phyloP scores from a whole-genome alignment of 2,888 invertebrate species.

The Tillus elongatus region DNA sequence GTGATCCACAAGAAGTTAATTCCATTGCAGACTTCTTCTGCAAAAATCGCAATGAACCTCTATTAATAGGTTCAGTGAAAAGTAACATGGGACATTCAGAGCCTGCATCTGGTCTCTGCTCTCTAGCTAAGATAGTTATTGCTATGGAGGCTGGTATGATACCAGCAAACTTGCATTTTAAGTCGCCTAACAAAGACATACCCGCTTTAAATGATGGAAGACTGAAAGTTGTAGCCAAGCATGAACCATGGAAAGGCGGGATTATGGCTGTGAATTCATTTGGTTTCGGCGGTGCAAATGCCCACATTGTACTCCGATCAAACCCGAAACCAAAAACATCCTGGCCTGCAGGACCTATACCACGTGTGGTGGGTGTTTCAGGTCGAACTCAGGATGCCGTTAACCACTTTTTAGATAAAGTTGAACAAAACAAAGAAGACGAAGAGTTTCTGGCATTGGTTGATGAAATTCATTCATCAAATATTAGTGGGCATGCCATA shows the following conservation, averaged over 20 bases:
- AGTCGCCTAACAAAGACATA: conserved; percentile 79
- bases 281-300: conserved; percentile 96
- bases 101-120: conserved; percentile 84
- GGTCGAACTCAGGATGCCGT: conserved; percentile 81
- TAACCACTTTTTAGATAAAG: conserved; percentile 53
- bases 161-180: conserved; percentile 86
- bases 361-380: conserved; percentile 66
- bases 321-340: conserved; percentile 60
- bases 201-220: conserved; percentile 84
- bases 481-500: conserved; percentile 65
- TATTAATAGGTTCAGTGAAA: conserved; percentile 92
- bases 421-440: conserved; percentile 52
- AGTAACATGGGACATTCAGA: conserved; percentile 99
- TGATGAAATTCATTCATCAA: conserved; percentile 60
- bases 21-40: conserved; percentile 89
- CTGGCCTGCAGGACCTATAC: conserved; percentile 49
- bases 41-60: conserved; percentile 64
- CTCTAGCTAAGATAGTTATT: conserved; percentile 82
- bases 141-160: conserved; percentile 87
- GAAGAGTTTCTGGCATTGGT: conserved; percentile 69
- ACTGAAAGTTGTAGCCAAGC: conserved; percentile 79
- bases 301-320: conserved; percentile 79
- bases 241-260: conserved; percentile 83
- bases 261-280: conserved; percentile 91
- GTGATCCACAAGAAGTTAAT: conserved; percentile 97